A percentile compares a stretch with the other conserved stretches of the same genome.
phyloP scores from a whole-genome alignment of 1,140 invertebrate genomes.

The Plectrocnemia conspersa region DNA sequence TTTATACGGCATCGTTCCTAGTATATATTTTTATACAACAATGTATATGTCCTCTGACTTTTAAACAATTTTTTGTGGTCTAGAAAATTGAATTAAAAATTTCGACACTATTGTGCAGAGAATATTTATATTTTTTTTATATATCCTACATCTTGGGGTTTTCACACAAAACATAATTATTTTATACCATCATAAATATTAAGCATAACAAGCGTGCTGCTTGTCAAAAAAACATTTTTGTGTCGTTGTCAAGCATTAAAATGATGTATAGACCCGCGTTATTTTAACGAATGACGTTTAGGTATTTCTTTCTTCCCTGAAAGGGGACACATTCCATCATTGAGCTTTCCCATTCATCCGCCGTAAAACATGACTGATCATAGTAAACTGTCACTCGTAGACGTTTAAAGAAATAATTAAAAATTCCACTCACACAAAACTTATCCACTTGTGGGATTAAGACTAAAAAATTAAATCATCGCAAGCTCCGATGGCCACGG shows the following conservation, averaged over 20 bases:
- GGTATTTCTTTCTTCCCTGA: too few relatives aligned
- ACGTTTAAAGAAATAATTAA: conserved; percentile 1
- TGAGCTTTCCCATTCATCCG: too few relatives aligned
- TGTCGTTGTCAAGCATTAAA: not conserved
- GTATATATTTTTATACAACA: conserved; percentile 11
- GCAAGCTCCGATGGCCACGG: not conserved
- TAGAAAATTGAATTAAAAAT: not conserved
- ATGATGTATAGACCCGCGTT: not conserved
- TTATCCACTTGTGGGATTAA: not conserved
- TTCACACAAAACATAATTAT: conserved; percentile 4
- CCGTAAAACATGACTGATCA: too few relatives aligned
- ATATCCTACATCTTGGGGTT: not conserved
- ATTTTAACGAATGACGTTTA: conserved; percentile 2
- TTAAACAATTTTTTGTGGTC: not conserved
- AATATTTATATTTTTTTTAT: not conserved
- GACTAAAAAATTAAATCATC: not conserved
- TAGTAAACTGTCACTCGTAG: too few relatives aligned
- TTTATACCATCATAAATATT: conserved; percentile 2
- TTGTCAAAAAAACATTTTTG: too few relatives aligned
- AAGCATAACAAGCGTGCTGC: too few relatives aligned
- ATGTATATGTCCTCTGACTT: too few relatives aligned
- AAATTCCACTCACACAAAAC: not conserved
- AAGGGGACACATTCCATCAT: too few relatives aligned
- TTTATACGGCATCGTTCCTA: conserved; percentile 1
- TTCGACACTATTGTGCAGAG: not conserved